Evolutionary conservation across 2,113 vertebrate species (phyloP), one percentile per base, ranked within the genome.

Genomic region (Acanthochromis polyacanthus): DNA sequence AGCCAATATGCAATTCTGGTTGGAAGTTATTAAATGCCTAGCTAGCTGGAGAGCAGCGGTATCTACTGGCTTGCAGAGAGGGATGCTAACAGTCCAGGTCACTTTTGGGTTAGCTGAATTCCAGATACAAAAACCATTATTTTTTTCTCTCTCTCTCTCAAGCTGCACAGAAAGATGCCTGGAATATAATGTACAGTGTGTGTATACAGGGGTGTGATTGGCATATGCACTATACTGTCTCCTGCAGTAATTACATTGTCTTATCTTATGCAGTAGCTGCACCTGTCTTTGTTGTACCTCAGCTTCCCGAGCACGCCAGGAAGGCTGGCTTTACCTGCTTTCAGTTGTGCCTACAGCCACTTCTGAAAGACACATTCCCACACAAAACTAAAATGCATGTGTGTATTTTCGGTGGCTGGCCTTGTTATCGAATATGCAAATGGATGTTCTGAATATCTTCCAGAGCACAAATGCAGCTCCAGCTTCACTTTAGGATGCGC

Each of bases 211-310:
- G 68, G 71, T 75, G 64, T 76, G 59, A 73, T 68, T 6, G 67
- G 71, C 72, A 68, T 50, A 67, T 80, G 75, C 56, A 10, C 64
- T 64, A 56, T 71, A 55, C 76, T 55, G 25, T 28, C 53, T 59
- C 60, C 59, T 59, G 45, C 63, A 82, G 70, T 85, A 89, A 87
- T 90, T 81, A 77, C 80, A 76, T 76, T 75, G 75, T 74, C 53
- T 79, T 89, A 86, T 84, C 78, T 83, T 74, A 71, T 48, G 50
- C 50, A 63, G 74, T 68, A 48, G 75, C 89, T 82, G 82, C 79
- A 78, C 85, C 80, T 83, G 71, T 72, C 72, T 86, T 78, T 81
- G 81, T 81, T 81, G 73, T 22, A 32, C 28, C 76, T 57, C 71
- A 28, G 78, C 72, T 81, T 65, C 59, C n/a, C 1, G n/a, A 56